Conservation (phyloP, 2,797 vertebrate species). For the Orestias chungarensis region DNA sequence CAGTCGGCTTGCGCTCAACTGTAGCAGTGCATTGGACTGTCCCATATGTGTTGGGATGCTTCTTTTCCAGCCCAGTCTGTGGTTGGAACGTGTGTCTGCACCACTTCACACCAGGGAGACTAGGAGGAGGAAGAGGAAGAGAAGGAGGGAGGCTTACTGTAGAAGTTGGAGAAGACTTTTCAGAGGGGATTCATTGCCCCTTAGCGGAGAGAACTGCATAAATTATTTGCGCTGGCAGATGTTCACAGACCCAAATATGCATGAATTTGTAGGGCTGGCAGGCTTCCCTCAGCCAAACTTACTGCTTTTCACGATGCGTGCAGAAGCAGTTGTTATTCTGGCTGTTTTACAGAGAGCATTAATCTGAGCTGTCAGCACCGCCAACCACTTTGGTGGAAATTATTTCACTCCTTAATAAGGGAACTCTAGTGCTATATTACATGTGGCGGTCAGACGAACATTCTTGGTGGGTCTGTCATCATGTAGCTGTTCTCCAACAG, state of each 20-base stretch:
- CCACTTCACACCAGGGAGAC: constrained; percentile 66
- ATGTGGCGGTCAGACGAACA: constrained; percentile 74
- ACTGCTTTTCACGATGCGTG: constrained; percentile 79
- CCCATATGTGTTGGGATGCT: constrained; percentile 67
- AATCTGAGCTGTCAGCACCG: constrained; percentile 76
- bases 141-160: constrained; percentile 34
- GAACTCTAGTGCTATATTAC: constrained; percentile 78
- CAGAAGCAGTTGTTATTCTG: constrained; percentile 78
- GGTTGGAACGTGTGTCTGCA: constrained; percentile 75
- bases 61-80: constrained; percentile 60
- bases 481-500: constrained; percentile 68
- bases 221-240: constrained; percentile 87
- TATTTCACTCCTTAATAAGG: constrained; percentile 79
- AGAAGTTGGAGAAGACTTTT: constrained; percentile 78
- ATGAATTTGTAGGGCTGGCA: constrained; percentile 85
- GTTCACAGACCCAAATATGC: constrained; percentile 89
- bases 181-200: constrained; percentile 77
- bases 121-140: background rate
- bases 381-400: constrained; percentile 77
- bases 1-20: constrained; percentile 67
- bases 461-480: constrained; percentile 81
- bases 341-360: constrained; percentile 75
- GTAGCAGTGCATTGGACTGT: constrained; percentile 72
- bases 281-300: constrained; percentile 76
- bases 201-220: constrained; percentile 80